phyloP scores from a whole-genome alignment of 2,113 vertebrate genomes.

The Melanerpes formicivorus region DNA sequence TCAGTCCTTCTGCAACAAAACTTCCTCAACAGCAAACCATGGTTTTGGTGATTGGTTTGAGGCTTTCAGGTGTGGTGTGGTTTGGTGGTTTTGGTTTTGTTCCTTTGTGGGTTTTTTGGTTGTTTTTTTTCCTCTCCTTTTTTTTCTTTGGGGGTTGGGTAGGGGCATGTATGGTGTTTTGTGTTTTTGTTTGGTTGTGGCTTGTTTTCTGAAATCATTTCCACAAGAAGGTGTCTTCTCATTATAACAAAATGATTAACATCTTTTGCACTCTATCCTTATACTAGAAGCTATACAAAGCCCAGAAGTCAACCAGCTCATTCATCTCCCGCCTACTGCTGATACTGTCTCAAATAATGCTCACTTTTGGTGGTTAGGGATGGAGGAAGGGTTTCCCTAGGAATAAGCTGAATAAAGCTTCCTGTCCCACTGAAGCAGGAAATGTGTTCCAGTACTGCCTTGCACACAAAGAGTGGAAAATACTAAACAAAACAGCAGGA shows the following conservation, averaged over 20 bases:
- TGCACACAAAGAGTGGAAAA: slow-evolving; percentile 58
- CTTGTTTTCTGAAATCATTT: neutral
- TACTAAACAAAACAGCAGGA: slow-evolving; percentile 67
- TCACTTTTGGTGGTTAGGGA: slow-evolving; percentile 20
- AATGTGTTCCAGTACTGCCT: slow-evolving; percentile 53
- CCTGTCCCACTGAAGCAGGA: slow-evolving; percentile 56
- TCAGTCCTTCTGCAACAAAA: neutral
- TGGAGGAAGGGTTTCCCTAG: slow-evolving; percentile 61
- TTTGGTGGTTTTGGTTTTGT: too few relatives aligned
- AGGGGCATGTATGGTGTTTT: neutral
- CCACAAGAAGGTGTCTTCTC: neutral
- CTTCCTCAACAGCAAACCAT: neutral
- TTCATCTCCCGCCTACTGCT: neutral
- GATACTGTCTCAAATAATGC: neutral
- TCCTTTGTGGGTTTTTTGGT: too few relatives aligned
- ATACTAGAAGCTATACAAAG: neutral
- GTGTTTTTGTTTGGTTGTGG: neutral
- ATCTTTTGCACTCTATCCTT: neutral
- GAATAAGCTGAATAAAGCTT: slow-evolving; percentile 62
- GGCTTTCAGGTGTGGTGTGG: neutral
- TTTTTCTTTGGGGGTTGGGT: neutral
- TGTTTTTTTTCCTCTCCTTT: too few relatives aligned
- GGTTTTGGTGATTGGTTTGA: neutral
- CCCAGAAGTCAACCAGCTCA: neutral
- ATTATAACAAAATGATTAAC: neutral